Evolutionary conservation across 2,888 invertebrate species (phyloP).

Genomic region (Schizaphis graminum): DNA sequence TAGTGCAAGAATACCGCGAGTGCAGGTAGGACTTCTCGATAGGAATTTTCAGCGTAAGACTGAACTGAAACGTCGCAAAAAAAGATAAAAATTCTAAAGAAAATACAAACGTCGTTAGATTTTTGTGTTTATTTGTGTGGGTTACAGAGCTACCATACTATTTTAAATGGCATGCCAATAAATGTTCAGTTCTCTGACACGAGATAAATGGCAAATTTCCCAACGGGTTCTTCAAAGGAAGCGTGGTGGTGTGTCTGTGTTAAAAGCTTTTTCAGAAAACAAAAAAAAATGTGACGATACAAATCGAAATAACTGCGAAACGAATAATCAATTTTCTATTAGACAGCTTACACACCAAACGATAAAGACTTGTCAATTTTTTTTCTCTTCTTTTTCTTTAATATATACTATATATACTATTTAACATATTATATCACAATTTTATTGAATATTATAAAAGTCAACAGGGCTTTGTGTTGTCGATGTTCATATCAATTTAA

Average conservation of each 20-base stretch:
- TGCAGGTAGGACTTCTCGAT: not conserved
- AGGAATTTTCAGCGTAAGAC: not conserved
- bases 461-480: not conserved
- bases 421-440: conserved; percentile 13
- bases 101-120: conserved; percentile 49
- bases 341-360: conserved; percentile 25
- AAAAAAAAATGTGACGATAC: conserved; percentile 30
- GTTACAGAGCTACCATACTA: not conserved
- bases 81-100: conserved; percentile 10
- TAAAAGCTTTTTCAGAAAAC: conserved; percentile 10
- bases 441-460: conserved; percentile 22
- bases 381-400: not conserved
- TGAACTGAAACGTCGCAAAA: conserved; percentile 19
- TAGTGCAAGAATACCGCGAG: not conserved
- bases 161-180: conserved; percentile 62
- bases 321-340: conserved; percentile 44
- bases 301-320: not conserved
- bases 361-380: conserved; percentile 29
- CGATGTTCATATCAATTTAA: not conserved
- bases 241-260: not conserved
- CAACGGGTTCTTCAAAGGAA: conserved; percentile 48
- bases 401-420: not conserved
- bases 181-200: conserved; percentile 50
- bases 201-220: conserved; percentile 58
- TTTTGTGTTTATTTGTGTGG: conserved; percentile 46